Base-by-base conservation (phyloP, 2,888 invertebrate species). In the Xanthia togata region DNA sequence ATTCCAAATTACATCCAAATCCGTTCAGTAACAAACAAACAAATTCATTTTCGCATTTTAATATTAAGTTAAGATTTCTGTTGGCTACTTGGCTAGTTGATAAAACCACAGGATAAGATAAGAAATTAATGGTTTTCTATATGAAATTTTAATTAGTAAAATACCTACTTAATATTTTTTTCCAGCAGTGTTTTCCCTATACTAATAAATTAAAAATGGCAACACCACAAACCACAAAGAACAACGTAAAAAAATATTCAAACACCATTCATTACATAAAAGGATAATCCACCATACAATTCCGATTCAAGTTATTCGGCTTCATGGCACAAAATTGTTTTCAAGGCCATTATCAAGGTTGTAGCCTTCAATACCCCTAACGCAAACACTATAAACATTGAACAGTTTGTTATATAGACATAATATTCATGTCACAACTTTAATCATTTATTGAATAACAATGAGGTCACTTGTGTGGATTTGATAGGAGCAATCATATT, bases 401-500 rank as follows among this genome's bases (percentile, higher is more conserved):
- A 65, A 60, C 69, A 76, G 67, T 77, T 70, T 70, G 70, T 79
- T 71, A 77, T 64, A 78, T 81, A 81, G 81, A 63, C n/a, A n/a
- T n/a, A n/a, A n/a, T 70, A 88, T 88, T 82, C 87, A 76, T 79
- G 89, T 87, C 87, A 87, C 89, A 89, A 75, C 77, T 78, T 74
- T 76, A 79, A 77, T 79, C 87, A 78, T 62, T 76, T 69, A 81
- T 81, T 88, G 88, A 89, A 89, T 89, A 89, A 78, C 81, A 89
- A 88, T 88, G 81, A 78, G 81, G 81, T 81, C 71, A 84, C 72
- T 75, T 65, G 65, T 5, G 14, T 73, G 64, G 73, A 74, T 85
- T 79, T 79, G 84, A 86, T 86, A 76, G 72, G 53, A 76, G 63
- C 83, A 64, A 84, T 81, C 84, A 81, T 70, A 70, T 78, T 85